phyloP scores from a whole-genome alignment of 2,888 invertebrate genomes.

The Stramonita haemastoma region DNA sequence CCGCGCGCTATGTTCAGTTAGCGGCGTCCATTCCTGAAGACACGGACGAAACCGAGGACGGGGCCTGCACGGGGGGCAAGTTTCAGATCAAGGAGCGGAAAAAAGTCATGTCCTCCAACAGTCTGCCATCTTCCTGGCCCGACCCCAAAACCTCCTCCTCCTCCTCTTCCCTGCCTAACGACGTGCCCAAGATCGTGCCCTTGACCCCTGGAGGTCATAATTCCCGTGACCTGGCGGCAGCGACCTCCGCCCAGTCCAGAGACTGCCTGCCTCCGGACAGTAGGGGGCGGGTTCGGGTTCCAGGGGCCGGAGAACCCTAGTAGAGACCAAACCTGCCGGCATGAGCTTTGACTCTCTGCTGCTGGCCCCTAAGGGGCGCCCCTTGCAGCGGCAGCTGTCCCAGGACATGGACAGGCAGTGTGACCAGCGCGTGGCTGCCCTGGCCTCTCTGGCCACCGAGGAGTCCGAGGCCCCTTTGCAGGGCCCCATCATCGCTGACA shows the following conservation, averaged over 20 bases:
- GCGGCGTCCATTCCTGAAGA: conserved; percentile 35
- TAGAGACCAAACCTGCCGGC: background rate
- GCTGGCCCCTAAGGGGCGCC: background rate
- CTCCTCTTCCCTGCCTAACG: background rate
- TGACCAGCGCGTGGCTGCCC: conserved; percentile 3
- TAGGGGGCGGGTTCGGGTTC: background rate
- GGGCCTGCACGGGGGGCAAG: conserved; percentile 35
- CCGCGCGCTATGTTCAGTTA: conserved; percentile 36
- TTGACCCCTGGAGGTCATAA: conserved; percentile 12
- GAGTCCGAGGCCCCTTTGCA: conserved; percentile 19
- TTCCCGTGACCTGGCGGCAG: background rate
- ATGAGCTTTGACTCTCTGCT: conserved; percentile 9
- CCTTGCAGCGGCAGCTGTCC: conserved; percentile 22
- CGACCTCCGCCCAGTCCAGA: background rate
- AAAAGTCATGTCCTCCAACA: background rate
- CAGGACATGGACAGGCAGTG: conserved; percentile 14
- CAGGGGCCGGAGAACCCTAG: background rate
- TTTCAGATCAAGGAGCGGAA: conserved; percentile 35
- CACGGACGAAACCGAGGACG: conserved; percentile 35
- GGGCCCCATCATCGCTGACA: conserved; percentile 28
- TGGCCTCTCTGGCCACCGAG: conserved; percentile 33
- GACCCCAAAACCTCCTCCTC: background rate
- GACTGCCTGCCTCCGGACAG: background rate
- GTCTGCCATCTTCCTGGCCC: conserved; percentile 24
- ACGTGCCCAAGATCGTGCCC: conserved; percentile 29